Conservation (phyloP, 2,888 invertebrate species). For the Pollenia griseotomentosa region DNA sequence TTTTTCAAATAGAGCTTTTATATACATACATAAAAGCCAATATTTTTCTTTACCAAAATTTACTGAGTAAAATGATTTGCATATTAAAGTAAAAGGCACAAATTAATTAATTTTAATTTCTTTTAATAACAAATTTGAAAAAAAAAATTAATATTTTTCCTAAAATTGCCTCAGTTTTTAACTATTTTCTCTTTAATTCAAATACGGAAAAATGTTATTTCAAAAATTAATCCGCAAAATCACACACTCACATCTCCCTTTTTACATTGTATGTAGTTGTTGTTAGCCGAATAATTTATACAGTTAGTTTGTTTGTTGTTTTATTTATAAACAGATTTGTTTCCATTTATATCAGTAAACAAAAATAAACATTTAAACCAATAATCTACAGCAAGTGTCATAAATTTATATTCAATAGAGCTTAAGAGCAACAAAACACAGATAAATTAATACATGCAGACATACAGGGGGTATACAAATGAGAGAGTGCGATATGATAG, state of each 20-base stretch:
- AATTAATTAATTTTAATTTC: too few relatives aligned
- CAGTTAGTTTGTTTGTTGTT: slow-evolving; percentile 40
- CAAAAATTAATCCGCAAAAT: too few relatives aligned
- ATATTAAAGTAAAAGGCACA: too few relatives aligned
- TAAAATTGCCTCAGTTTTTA: too few relatives aligned
- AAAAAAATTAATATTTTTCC: too few relatives aligned
- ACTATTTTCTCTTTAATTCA: too few relatives aligned
- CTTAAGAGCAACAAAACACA: slow-evolving; percentile 40
- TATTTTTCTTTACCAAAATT: neutral
- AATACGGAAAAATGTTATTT: too few relatives aligned
- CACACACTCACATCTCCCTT: neutral
- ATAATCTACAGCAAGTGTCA: slow-evolving; percentile 63
- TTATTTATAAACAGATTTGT: slow-evolving; percentile 63
- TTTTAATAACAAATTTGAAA: too few relatives aligned
- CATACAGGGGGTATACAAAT: neutral
- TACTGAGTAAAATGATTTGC: neutral
- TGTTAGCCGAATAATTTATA: slow-evolving; percentile 42
- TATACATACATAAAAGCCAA: too few relatives aligned
- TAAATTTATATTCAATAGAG: slow-evolving; percentile 60
- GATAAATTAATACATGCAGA: slow-evolving; percentile 16
- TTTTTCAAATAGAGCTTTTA: neutral
- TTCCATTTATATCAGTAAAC: slow-evolving; percentile 55
- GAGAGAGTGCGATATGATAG: neutral
- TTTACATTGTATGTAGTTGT: neutral
- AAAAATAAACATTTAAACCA: slow-evolving; percentile 60